Evolutionary conservation across 1,140 invertebrate species (phyloP).

Genomic region (Rhopalosiphum padi): DNA sequence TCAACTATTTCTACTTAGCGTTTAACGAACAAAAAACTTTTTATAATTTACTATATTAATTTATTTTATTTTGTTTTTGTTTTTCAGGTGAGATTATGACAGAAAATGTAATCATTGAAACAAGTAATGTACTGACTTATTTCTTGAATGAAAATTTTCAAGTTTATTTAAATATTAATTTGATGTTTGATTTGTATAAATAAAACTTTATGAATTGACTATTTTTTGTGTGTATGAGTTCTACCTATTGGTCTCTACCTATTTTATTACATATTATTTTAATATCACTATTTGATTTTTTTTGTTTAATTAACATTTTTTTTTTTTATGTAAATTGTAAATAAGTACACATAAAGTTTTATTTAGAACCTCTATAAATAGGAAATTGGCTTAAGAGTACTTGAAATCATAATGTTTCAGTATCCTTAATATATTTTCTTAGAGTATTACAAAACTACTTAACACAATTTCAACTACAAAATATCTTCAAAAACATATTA

Average conservation of each 20-base stretch:
- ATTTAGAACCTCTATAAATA: no score
- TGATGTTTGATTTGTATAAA: background rate
- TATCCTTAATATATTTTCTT: no score
- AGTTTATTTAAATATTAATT: background rate
- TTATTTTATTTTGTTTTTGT: background rate
- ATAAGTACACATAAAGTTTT: no score
- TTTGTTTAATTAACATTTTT: no score
- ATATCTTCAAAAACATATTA: no score
- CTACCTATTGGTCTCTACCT: background rate
- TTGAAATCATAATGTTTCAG: no score
- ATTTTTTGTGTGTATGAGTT: background rate
- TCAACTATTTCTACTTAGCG: background rate
- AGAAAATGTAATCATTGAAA: background rate
- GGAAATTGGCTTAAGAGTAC: no score
- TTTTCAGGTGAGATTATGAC: background rate
- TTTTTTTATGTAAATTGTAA: no score
- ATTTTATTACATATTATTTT: background rate
- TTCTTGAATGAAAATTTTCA: background rate
- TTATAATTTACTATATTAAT: background rate
- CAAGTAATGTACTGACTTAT: background rate
- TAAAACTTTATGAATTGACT: background rate
- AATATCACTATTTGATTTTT: background rate
- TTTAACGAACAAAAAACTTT: background rate
- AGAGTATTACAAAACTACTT: no score
- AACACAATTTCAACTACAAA: no score